Percentiles rank a stretch among this genome's conserved stretches.
phyloP scores from a whole-genome alignment of 2,888 invertebrate genomes.

The Drosophila nigricruria region DNA sequence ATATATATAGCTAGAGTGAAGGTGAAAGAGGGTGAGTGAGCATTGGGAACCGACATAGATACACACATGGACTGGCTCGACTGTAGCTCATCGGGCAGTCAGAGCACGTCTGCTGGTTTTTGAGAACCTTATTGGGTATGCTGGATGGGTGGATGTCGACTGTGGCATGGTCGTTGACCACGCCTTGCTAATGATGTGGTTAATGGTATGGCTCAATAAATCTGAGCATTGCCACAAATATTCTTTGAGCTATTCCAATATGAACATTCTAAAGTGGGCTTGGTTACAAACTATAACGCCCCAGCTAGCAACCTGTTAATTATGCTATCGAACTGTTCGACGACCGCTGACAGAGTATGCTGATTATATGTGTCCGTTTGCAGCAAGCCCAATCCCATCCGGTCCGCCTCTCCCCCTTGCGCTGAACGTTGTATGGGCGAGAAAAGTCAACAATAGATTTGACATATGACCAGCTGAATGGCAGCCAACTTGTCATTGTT shows the following conservation, averaged over 20 bases:
- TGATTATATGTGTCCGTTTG: conserved; percentile 13
- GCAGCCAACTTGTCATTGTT: conserved; percentile 39
- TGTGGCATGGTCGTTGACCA: conserved; percentile 1
- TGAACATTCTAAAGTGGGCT: background rate
- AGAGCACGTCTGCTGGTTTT: conserved; percentile 43
- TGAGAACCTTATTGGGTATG: conserved; percentile 39
- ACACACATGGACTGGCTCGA: background rate
- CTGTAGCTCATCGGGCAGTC: conserved; percentile 26
- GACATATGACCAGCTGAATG: conserved; percentile 37
- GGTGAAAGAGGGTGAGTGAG: background rate
- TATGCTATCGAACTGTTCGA: conserved; percentile 47
- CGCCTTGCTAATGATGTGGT: conserved; percentile 55
- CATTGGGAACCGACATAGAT: background rate
- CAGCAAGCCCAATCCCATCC: background rate
- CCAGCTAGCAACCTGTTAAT: conserved; percentile 44
- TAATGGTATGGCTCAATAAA: conserved; percentile 46
- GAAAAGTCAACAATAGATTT: conserved; percentile 48
- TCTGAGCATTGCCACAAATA: conserved; percentile 40
- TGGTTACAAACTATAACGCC: background rate
- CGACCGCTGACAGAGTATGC: conserved; percentile 34
- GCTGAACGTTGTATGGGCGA: conserved; percentile 39
- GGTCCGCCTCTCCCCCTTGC: too few species aligned
- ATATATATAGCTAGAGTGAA: too few species aligned
- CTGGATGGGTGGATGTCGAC: conserved; percentile 28
- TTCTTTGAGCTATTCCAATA: conserved; percentile 10